Percentiles rank a stretch among this genome's conserved stretches.
phyloP scores from a whole-genome alignment of 1,140 invertebrate genomes.

The Macrobrachium nipponense region DNA sequence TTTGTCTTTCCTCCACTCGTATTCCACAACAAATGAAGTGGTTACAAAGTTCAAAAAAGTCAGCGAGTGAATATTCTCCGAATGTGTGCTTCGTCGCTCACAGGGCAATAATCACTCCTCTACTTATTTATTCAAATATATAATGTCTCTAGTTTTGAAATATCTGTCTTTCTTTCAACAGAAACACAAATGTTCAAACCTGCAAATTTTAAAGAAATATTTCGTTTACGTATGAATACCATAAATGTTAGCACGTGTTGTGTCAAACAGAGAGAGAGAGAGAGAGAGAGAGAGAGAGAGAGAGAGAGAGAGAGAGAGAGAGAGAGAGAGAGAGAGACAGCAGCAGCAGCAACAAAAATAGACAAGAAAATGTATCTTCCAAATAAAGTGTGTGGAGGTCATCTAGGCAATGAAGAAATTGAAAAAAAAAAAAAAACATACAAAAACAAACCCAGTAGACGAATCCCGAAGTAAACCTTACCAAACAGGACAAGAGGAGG shows the following conservation, averaged over 20 bases:
- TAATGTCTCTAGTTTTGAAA: too few species aligned
- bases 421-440: too few species aligned
- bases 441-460: too few species aligned
- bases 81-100: too few species aligned
- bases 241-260: not conserved
- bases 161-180: too few species aligned
- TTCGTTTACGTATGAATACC: too few species aligned
- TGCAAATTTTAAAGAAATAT: too few species aligned
- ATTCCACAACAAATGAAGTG: not conserved
- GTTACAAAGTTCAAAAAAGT: too few species aligned
- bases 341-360: not conserved
- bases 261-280: not conserved
- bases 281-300: slow-evolving; percentile 17
- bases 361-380: not conserved
- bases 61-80: too few species aligned
- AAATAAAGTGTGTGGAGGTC: not conserved
- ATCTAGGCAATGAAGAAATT: too few species aligned
- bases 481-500: not conserved
- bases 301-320: not conserved
- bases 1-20: not conserved
- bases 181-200: too few species aligned
- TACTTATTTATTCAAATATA: too few species aligned
- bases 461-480: not conserved
- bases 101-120: slow-evolving; percentile 8
- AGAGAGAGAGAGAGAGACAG: not conserved